phyloP scores from a whole-genome alignment of 2,888 invertebrate genomes.

The Dexiosoma caninum region DNA sequence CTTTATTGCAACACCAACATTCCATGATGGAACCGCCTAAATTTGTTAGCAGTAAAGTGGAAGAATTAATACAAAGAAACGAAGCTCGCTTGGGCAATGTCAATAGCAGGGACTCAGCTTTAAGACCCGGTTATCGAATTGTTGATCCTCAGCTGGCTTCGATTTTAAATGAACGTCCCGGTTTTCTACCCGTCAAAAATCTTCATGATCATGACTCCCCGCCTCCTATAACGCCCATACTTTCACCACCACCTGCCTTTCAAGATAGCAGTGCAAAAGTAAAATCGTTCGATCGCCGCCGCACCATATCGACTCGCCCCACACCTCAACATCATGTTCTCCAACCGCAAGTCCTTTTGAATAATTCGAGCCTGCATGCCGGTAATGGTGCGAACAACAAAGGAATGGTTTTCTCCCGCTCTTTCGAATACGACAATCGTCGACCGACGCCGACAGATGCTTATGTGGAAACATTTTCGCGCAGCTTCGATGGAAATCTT shows the following conservation, averaged over 20 bases:
- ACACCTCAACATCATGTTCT: conserved; percentile 56
- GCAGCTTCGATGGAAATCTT: conserved; percentile 77
- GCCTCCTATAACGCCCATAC: conserved; percentile 84
- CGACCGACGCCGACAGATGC: conserved; percentile 72
- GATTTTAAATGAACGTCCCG: conserved; percentile 77
- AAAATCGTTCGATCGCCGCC: conserved; percentile 69
- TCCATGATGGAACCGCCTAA: conserved; percentile 67
- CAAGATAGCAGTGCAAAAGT: conserved; percentile 79
- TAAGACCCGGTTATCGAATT: conserved; percentile 76
- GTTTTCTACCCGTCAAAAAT: conserved; percentile 76
- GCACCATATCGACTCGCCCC: conserved; percentile 64
- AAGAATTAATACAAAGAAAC: conserved; percentile 77
- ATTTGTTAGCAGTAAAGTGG: conserved; percentile 75
- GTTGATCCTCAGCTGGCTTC: conserved; percentile 75
- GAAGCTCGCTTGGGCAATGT: conserved; percentile 70
- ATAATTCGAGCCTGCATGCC: conserved; percentile 62
- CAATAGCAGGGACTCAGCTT: conserved; percentile 66
- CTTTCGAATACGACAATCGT: conserved; percentile 77
- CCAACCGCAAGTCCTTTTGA: conserved; percentile 72
- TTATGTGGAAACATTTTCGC: conserved; percentile 77
- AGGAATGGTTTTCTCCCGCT: conserved; percentile 78
- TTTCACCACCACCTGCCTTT: conserved; percentile 85
- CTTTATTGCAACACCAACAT: conserved; percentile 68
- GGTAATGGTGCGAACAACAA: conserved; percentile 66
- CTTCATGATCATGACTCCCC: conserved; percentile 79